These are phyloP conservation scores for Campoplex capitator DNA, from an alignment of 2,888 invertebrate species.

Conservation along the genomic window DNA sequence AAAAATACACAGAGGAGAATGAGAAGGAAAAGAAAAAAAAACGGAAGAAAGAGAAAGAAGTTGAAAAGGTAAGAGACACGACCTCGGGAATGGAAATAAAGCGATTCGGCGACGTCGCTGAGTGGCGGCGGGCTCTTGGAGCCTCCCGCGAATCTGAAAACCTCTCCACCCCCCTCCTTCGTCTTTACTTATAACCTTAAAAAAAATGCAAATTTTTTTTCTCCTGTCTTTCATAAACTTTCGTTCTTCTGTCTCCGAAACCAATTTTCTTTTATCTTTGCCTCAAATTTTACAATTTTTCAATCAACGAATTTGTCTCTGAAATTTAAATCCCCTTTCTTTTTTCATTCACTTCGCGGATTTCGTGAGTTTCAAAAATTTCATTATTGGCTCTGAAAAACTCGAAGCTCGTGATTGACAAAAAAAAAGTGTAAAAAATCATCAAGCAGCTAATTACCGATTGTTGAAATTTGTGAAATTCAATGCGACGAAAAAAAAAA, in stretches of 20 bases:
- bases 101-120: constrained; percentile 77
- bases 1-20: background rate
- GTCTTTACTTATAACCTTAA: background rate
- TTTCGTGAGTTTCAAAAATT: no score
- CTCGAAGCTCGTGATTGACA: no score
- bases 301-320: no score
- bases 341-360: no score
- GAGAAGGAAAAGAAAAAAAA: background rate
- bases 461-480: no score
- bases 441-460: no score
- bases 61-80: constrained; percentile 48
- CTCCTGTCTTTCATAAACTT: constrained; percentile 1
- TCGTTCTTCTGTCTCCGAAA: no score
- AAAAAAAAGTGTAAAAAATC: background rate
- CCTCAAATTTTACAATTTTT: no score
- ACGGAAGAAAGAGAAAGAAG: constrained; percentile 17
- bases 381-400: no score
- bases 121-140: constrained; percentile 70
- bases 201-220: background rate
- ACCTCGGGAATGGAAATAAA: constrained; percentile 72
- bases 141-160: constrained; percentile 18
- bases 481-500: no score
- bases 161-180: background rate
- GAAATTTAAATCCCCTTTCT: no score
- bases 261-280: no score